These are phyloP conservation scores for Alces alces DNA, from an alignment of 2,113 vertebrate species.

Conservation along the genomic window DNA sequence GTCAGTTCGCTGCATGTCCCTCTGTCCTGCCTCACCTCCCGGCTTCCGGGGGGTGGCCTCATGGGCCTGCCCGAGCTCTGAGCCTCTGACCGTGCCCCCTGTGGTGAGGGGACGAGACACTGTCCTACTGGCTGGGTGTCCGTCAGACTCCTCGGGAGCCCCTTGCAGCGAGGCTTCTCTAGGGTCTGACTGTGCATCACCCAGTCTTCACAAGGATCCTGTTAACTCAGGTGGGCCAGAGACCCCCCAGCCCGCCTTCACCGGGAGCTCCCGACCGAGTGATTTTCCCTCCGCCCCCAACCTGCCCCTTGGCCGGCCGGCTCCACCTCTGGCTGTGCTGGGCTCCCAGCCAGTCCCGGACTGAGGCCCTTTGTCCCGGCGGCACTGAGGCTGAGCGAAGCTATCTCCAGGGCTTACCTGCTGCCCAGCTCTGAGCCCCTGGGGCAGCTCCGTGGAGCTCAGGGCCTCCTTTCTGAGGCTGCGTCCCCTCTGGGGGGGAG, in stretches of 20 bases:
- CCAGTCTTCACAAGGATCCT: neutral
- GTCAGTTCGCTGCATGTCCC: too few species aligned
- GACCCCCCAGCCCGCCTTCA: neutral
- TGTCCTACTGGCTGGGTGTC: neutral
- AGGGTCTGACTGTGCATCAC: too few species aligned
- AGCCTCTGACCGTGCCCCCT: neutral
- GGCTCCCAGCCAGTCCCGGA: neutral
- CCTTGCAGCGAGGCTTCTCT: neutral
- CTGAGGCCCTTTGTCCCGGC: neutral
- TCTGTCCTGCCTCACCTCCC: neutral
- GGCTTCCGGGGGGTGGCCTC: neutral
- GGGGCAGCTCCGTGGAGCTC: neutral
- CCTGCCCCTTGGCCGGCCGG: too few species aligned
- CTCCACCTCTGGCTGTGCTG: neutral
- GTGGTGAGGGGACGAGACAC: neutral
- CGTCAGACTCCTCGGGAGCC: neutral
- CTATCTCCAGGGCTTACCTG: neutral
- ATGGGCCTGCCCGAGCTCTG: neutral
- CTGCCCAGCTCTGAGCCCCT: neutral
- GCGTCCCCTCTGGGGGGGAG: neutral
- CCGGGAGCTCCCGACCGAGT: fast-evolving
- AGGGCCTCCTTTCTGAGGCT: too few species aligned
- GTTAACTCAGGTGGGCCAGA: neutral
- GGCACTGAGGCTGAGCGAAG: too few species aligned
- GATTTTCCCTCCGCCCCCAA: too few species aligned